Evolutionary conservation across 2,113 vertebrate genomes (phyloP).

Genomic region (Peucedramus taeniatus): DNA sequence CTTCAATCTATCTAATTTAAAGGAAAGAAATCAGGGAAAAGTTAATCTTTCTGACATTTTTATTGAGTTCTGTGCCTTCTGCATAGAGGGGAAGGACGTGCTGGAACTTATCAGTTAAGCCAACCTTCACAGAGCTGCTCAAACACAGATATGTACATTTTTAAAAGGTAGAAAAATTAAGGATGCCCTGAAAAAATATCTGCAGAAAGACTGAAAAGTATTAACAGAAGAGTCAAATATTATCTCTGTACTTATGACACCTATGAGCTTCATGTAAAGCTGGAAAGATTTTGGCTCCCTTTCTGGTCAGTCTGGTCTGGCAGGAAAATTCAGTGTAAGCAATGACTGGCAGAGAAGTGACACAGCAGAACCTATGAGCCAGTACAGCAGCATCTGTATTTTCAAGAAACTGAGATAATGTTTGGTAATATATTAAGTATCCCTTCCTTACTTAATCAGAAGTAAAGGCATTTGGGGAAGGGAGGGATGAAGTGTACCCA

Average conservation of each 20-base stretch:
- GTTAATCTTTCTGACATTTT: slow-evolving; percentile 27
- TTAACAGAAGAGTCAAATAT: background rate
- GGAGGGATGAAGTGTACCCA: background rate
- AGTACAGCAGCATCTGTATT: background rate
- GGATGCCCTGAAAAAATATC: background rate
- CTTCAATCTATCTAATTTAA: slow-evolving; percentile 4
- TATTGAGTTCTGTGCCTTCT: background rate
- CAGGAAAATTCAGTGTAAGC: background rate
- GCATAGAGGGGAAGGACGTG: background rate
- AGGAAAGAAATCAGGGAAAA: slow-evolving; percentile 29
- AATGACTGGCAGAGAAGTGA: background rate
- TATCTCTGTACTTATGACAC: background rate
- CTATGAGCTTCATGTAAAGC: background rate
- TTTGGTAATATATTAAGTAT: background rate
- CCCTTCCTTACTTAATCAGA: background rate
- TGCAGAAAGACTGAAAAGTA: background rate
- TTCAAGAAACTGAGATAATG: background rate
- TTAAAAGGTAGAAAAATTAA: background rate
- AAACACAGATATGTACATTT: background rate
- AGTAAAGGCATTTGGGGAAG: background rate
- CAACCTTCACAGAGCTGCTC: background rate
- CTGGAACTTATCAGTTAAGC: background rate
- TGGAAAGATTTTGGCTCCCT: background rate
- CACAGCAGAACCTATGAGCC: background rate
- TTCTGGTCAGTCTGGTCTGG: background rate